Evolutionary conservation across 2,113 vertebrate species (phyloP).

Genomic region (Megalops atlanticus): DNA sequence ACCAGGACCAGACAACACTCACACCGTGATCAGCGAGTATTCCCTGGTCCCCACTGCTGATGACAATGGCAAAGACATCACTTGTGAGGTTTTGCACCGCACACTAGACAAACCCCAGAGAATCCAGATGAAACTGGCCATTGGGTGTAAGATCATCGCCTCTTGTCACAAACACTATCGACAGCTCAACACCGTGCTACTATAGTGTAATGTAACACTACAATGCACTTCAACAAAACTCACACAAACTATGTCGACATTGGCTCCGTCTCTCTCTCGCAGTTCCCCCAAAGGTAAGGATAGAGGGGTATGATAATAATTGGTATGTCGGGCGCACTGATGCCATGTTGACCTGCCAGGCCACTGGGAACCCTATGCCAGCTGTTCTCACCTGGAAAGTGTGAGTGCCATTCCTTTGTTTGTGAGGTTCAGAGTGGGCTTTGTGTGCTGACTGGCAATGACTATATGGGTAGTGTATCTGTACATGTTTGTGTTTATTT

Average conservation of each 20-base stretch:
- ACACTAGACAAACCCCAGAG: slow-evolving; percentile 60
- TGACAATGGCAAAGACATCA: slow-evolving; percentile 74
- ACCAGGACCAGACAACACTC: slow-evolving; percentile 47
- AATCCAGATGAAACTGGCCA: slow-evolving; percentile 60
- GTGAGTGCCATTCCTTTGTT: slow-evolving; percentile 65
- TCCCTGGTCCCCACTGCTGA: slow-evolving; percentile 60
- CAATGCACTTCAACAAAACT: no score
- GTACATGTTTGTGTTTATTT: no score
- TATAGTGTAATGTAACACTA: no score
- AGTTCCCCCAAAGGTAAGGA: slow-evolving; percentile 77
- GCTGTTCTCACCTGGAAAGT: slow-evolving; percentile 69
- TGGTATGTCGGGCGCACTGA: slow-evolving; percentile 82
- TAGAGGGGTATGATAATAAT: slow-evolving; percentile 82
- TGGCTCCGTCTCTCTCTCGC: slow-evolving; percentile 11
- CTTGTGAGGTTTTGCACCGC: slow-evolving; percentile 73
- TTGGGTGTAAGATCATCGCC: slow-evolving; percentile 68
- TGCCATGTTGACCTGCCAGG: slow-evolving; percentile 73
- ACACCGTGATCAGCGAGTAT: slow-evolving; percentile 78
- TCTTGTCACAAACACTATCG: no score
- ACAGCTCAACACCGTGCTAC: no score
- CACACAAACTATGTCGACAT: no score
- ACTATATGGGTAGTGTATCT: not conserved
- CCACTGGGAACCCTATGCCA: slow-evolving; percentile 74
- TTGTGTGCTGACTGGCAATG: not conserved
- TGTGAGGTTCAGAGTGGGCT: not conserved